Evolutionary conservation across 1,140 invertebrate species (phyloP), one percentile per base, ranked within the genome.

Genomic region (Neodiprion pinetum): DNA sequence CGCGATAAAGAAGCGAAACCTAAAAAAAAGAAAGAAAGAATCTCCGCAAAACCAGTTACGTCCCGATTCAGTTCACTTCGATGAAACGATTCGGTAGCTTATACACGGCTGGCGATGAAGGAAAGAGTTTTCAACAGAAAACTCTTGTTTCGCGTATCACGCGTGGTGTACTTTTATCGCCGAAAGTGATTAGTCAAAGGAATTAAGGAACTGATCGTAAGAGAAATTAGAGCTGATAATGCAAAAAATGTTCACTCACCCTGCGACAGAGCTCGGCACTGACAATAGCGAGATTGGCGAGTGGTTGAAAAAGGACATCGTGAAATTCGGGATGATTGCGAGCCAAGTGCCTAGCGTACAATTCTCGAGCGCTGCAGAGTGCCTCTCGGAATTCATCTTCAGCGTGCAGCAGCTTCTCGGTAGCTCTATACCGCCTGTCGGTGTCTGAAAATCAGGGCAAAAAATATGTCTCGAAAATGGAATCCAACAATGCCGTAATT

Each of bases 331-430:
- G 88, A 79, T 84, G 89, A 81, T 84, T 90, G 82, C 82, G 85
- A 74, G 81, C 80, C 40, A 91, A 82, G 14, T 90, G 89, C 75
- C 89, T 82, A 40, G 85, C 89, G 77, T 91, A 91, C 65, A 89
- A 80, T 76, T 90, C 89, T 72, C 87, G 86, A 72, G 88, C 86
- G 75, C 88, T 90, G 74, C 84, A 83, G 49, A 91, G 79, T 68
- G 81, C 81, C 70, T 89, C 86, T 50, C 83, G 83, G 78, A 90
- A 91, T 72, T 89, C 88, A 65, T 88, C 87, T 78, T 91, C 90
- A 71, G 86, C 85, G 66, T 87, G 85, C 28, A 90, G 82, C 49
- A 91, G 76, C 72, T 90, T 88, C 76, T 90, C 88, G 17, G 89
- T 88, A 14, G 87, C 82, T 70, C 88, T 82, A 77, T 88, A 87